Base-by-base conservation (phyloP, 2,797 vertebrate genomes). In the Selene dorsalis region DNA sequence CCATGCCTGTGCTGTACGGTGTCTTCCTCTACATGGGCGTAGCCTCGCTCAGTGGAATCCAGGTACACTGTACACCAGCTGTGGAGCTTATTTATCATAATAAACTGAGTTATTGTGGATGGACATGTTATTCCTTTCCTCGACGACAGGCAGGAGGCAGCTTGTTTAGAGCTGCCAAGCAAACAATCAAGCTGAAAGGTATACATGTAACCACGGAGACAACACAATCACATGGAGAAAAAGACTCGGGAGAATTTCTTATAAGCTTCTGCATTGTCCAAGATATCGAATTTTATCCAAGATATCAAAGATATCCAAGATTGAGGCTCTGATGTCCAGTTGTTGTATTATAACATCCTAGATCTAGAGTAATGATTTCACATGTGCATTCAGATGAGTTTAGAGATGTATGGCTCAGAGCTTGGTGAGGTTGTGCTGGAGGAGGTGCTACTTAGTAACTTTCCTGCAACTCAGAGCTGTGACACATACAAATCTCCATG, bases 1-100 rank as follows among this genome's bases (percentile, higher is more conserved):
- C 97, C 3, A 95, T 99, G 97, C 97, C 97, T 0, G 97, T 98
- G 83, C 94, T 99, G 5, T 98, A 99, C 0, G 97, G 97, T 0
- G 96, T 99, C 81, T 99, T 99, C 83, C 96, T 99, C 82, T 98
- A 99, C 94, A 98, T 99, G 97, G 97, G 97, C 0, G 97, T 98
- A 7, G 97, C 97, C 0, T 99, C 97, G 0, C 96, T 99, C 74
- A 96, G 96, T 0, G 97, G 97, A 72, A 98, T 99, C 87, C 97
- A 99, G 96, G 97, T 98, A 88, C n/a, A 12, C 50, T 30, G 59
- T 22, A 32, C 22, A 11, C 57, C 77, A 73, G 60, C 72, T 38
- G 64, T n/a, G 63, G 43, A n/a, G 66, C 26, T 52, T 17, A 24
- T 64, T 72, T 56, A 12, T 72, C 20, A 28, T 50, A 10, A 63